Percentiles rank a stretch among this genome's conserved stretches.
Evolutionary conservation across 2,888 invertebrate genomes (phyloP).

Genomic region (Anaspis maculata): DNA sequence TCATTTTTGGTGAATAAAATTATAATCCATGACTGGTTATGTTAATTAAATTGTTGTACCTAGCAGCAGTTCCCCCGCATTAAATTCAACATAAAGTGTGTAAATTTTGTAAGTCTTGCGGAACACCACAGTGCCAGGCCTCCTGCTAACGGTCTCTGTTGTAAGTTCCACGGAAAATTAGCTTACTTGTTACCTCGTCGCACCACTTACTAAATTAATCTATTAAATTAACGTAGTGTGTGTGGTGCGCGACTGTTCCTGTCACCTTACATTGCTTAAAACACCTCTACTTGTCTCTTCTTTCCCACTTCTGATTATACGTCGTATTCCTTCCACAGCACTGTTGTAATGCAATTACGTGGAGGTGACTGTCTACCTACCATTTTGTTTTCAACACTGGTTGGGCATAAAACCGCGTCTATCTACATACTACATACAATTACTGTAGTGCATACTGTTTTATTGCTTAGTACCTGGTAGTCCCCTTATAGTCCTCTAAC

Average conservation of each 20-base stretch:
- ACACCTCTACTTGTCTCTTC: conserved; percentile 11
- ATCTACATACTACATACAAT: too few species aligned
- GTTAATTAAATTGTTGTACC: too few species aligned
- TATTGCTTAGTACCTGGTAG: too few species aligned
- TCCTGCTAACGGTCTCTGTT: conserved; percentile 23
- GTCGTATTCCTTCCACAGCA: not conserved
- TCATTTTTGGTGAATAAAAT: too few species aligned
- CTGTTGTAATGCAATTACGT: too few species aligned
- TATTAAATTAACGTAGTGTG: conserved; percentile 41
- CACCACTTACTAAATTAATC: conserved; percentile 42
- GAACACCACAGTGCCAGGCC: conserved; percentile 20
- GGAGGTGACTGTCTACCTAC: too few species aligned
- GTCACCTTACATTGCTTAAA: conserved; percentile 34
- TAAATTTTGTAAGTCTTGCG: conserved; percentile 18
- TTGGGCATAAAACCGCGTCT: too few species aligned
- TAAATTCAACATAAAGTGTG: conserved; percentile 17
- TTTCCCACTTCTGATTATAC: conserved; percentile 8
- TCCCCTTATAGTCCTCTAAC: too few species aligned
- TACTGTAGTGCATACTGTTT: too few species aligned
- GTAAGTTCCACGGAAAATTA: conserved; percentile 34
- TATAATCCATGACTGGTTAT: conserved; percentile 26
- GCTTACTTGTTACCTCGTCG: conserved; percentile 41
- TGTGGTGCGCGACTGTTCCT: conserved; percentile 34
- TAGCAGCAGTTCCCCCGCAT: too few species aligned
- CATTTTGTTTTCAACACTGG: too few species aligned